Percentiles rank a stretch among this genome's conserved stretches.
Evolutionary conservation across 1,140 invertebrate genomes (phyloP).

Genomic region (Drosophila insularis): DNA sequence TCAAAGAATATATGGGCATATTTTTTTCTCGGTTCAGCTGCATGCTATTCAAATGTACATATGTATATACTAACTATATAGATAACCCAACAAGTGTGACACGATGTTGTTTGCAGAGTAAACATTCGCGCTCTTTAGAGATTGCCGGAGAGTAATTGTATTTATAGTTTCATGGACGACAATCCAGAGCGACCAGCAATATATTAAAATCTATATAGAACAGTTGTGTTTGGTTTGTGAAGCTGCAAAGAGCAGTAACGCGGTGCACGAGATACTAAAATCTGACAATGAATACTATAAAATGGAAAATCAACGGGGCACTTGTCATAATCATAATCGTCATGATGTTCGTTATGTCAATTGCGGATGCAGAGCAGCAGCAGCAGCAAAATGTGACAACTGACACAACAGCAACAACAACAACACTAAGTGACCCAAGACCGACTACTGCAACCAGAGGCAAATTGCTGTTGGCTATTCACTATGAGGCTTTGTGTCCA

Average conservation of each 20-base stretch:
- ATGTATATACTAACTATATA: not conserved
- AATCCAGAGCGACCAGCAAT: constrained; percentile 12
- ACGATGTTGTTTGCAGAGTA: not conserved
- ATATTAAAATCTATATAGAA: constrained; percentile 20
- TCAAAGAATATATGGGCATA: too few species aligned
- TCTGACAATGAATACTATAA: constrained; percentile 40
- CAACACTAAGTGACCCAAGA: too few species aligned
- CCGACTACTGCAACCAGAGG: not conserved
- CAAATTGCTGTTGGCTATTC: constrained; percentile 55
- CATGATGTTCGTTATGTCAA: constrained; percentile 18
- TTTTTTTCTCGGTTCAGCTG: too few species aligned
- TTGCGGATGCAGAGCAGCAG: constrained; percentile 17
- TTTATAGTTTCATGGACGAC: constrained; percentile 1
- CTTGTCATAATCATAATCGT: not conserved
- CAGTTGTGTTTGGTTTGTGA: constrained; percentile 59
- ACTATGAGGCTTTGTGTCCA: constrained; percentile 76
- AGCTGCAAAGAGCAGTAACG: constrained; percentile 42
- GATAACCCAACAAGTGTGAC: not conserved
- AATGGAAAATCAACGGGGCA: constrained; percentile 7
- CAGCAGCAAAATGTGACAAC: constrained; percentile 24
- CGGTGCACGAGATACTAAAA: not conserved
- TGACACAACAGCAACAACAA: constrained; percentile 1
- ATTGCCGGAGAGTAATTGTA: constrained; percentile 3
- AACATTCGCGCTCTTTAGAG: not conserved
- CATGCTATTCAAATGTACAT: too few species aligned